Conservation (phyloP, 2,113 vertebrate species). For the Gracilinanus agilis region DNA sequence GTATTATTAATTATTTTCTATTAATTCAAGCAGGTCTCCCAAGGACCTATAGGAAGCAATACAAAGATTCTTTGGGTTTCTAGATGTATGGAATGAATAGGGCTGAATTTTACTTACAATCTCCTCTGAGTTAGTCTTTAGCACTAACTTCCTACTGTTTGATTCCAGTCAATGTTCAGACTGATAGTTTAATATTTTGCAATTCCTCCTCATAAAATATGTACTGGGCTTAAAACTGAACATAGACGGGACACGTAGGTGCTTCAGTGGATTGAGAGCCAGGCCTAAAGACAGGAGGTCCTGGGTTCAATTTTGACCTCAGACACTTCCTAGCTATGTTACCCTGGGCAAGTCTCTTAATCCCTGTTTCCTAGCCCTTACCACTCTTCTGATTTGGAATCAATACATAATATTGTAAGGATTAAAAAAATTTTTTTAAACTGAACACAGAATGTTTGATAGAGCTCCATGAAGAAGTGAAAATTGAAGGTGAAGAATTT, state of each 20-base stretch:
- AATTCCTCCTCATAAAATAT: background rate
- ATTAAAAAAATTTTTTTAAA: background rate
- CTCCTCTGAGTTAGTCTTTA: background rate
- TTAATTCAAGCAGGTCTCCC: background rate
- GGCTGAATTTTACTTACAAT: background rate
- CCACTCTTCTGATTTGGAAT: too few species aligned
- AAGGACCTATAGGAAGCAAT: background rate
- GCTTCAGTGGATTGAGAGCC: too few species aligned
- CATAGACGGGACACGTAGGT: background rate
- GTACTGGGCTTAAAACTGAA: background rate
- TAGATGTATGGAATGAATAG: background rate
- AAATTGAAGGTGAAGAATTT: background rate
- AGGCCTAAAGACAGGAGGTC: too few species aligned
- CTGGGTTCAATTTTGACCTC: too few species aligned
- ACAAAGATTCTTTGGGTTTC: background rate
- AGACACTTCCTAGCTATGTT: too few species aligned
- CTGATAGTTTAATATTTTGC: background rate
- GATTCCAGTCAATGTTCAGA: background rate
- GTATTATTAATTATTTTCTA: background rate
- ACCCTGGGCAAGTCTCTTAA: too few species aligned
- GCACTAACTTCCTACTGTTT: background rate
- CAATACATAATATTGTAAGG: too few species aligned
- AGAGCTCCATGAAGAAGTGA: background rate
- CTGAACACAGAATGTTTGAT: background rate
- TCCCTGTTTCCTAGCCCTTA: too few species aligned